These are phyloP conservation scores for Linurgus olivaceus DNA, from an alignment of 2,797 vertebrate genomes.

Conservation along the genomic window DNA sequence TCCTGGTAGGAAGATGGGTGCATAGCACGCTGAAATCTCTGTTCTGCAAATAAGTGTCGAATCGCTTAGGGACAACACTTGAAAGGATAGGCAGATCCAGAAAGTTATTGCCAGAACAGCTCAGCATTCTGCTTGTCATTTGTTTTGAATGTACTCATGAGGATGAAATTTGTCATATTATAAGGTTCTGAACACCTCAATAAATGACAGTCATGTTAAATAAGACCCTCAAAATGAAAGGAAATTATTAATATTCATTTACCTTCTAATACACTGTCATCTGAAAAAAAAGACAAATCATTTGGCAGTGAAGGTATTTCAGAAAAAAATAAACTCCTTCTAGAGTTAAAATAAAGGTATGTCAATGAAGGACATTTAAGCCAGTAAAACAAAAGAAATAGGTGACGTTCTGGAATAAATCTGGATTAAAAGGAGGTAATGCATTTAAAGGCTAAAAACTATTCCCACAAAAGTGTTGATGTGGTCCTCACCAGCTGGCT, in stretches of 20 bases:
- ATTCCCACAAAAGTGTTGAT: background rate
- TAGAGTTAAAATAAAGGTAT: background rate
- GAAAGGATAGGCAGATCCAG: background rate
- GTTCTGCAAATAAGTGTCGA: background rate
- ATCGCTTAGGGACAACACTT: background rate
- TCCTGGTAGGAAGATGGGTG: background rate
- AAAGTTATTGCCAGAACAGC: background rate
- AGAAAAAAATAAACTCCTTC: background rate
- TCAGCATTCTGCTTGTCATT: background rate
- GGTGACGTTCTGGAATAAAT: background rate
- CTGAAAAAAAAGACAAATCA: background rate
- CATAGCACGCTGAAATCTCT: background rate
- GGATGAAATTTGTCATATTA: background rate
- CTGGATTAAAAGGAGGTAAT: background rate
- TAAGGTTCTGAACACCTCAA: background rate
- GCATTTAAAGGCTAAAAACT: background rate
- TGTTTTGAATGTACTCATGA: background rate
- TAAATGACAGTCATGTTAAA: background rate
- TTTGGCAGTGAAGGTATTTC: background rate
- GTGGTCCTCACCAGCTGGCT: background rate
- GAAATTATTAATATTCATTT: background rate
- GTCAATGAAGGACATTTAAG: background rate
- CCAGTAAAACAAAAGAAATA: background rate
- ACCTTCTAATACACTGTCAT: background rate
- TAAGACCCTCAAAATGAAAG: background rate